Evolutionary conservation across 1,140 invertebrate species (phyloP), one percentile per base, ranked within the genome.

Genomic region (Euwallacea similis): DNA sequence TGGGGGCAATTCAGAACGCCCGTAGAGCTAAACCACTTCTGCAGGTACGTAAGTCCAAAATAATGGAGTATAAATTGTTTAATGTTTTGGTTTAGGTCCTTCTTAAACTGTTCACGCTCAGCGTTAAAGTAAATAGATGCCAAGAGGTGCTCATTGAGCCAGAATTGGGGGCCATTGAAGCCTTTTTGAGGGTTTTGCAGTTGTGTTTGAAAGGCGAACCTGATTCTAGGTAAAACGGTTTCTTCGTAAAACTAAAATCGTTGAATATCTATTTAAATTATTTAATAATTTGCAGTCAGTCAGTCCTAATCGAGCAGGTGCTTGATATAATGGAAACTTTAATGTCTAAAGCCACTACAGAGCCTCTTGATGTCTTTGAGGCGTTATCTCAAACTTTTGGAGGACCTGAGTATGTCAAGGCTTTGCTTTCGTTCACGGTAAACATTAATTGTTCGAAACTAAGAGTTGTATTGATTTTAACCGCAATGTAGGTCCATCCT

Each of bases 301-400:
- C 87, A 0, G 85, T 88, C 55, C 85, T 95, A 7, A 93, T 92
- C 0, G 93, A 96, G 80, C 93, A 95, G 79, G 81, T 96, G 13
- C 81, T 96, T 7, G 88, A 90, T 86, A 94, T 96, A 46, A 95
- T 98, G 91, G 96, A 98, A 83, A 93, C 91, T 0, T 92, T 98
- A 70, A 83, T 98, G 7, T 88, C 92, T 2, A 93, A 96, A 76
- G 95, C 95, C 0, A 91, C 93, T 0, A 91, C 90, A 56, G 90
- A 95, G 79, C 88, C 91, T 0, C 81, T 92, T 2, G 88, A 90
- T 47, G 86, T 88, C 8, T 96, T 94, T 82, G 84, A 90, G 55
- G 86, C 88, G 72, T 94, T 96, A 78, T 94, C 93, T 0, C 85
- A 88, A 47, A 95, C 93, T 0, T 91, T 95, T 72, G 93, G 93